These are phyloP conservation scores for Andrena chrysosceles DNA, from an alignment of 2,888 invertebrate species.

Conservation along the genomic window DNA sequence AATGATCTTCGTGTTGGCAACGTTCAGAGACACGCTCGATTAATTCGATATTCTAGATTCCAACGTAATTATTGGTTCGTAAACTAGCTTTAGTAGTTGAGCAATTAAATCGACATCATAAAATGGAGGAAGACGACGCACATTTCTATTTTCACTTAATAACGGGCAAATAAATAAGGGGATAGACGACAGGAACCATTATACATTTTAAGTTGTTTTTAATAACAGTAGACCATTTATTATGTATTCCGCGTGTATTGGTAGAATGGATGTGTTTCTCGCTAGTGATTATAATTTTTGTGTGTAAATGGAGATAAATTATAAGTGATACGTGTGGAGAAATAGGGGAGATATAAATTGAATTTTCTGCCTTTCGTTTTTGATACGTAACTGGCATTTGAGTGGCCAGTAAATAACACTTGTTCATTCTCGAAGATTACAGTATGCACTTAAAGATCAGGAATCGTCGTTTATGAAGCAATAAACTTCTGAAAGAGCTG, in stretches of 20 bases:
- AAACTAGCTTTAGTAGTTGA: not conserved
- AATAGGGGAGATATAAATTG: not conserved
- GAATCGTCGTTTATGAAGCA: constrained; percentile 37
- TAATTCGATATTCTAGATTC: constrained; percentile 1
- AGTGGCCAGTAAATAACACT: constrained; percentile 33
- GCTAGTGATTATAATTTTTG: too few species aligned
- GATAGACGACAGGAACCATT: too few species aligned
- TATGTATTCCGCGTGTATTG: too few species aligned
- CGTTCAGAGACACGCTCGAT: not conserved
- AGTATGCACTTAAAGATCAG: constrained; percentile 21
- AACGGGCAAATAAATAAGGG: too few species aligned
- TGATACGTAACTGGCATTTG: constrained; percentile 29
- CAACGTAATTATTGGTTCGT: not conserved
- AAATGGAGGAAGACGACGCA: too few species aligned
- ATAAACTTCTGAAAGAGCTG: not conserved
- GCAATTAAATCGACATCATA: too few species aligned
- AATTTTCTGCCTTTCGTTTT: constrained; percentile 1
- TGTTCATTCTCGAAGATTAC: constrained; percentile 6
- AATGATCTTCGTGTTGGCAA: constrained; percentile 15
- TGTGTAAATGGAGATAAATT: not conserved
- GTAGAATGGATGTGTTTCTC: not conserved
- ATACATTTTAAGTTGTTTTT: not conserved
- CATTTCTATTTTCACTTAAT: too few species aligned
- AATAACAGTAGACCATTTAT: not conserved
- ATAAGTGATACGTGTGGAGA: not conserved